phyloP scores from a whole-genome alignment of 2,113 vertebrate genomes.

The Microcebus ravelobensis region DNA sequence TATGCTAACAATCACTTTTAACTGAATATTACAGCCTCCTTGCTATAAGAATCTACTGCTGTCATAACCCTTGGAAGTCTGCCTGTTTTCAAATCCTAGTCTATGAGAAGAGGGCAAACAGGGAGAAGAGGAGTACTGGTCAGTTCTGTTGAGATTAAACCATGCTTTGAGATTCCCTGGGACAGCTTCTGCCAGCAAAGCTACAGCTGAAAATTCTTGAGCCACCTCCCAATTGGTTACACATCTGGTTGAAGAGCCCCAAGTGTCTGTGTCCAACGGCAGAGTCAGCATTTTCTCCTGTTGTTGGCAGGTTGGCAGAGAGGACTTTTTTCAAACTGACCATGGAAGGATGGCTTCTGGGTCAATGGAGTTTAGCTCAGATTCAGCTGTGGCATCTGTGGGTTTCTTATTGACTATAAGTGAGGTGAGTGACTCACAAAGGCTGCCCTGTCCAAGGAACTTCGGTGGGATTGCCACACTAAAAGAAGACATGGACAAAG shows the following conservation, averaged over 20 bases:
- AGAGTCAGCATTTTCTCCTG: neutral
- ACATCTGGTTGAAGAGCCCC: neutral
- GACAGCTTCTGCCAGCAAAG: neutral
- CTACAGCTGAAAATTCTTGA: neutral
- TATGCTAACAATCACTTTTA: neutral
- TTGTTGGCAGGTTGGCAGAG: neutral
- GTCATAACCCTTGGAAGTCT: neutral
- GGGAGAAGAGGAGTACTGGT: neutral
- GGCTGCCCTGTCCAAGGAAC: neutral
- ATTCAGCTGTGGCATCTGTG: neutral
- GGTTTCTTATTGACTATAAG: neutral
- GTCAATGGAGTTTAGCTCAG: neutral
- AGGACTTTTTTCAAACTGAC: slow-evolving; percentile 21
- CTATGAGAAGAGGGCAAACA: neutral
- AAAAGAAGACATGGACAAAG: neutral
- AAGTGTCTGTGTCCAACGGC: neutral
- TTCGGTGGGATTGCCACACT: neutral
- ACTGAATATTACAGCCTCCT: neutral
- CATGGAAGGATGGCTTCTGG: neutral
- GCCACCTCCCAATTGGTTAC: neutral
- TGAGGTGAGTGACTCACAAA: neutral
- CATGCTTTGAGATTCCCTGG: neutral
- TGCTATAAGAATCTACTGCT: neutral
- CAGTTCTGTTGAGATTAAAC: neutral
- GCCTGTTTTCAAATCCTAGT: neutral